phyloP scores from a whole-genome alignment of 92 coral and sea anemone genomes.

The Plumapathes pennacea region DNA sequence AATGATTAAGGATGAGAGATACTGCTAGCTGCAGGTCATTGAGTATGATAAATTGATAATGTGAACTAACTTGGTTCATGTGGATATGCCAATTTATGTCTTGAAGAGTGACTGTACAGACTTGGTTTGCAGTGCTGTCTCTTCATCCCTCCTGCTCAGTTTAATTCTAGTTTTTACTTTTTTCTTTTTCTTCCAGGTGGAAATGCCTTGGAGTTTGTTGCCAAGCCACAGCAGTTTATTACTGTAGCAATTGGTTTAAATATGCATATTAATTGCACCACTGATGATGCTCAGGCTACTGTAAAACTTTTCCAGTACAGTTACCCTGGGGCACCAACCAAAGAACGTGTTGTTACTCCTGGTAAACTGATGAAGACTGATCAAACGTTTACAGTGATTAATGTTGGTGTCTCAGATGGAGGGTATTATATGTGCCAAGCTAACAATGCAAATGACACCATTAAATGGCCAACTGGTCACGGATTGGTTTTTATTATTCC shows the following conservation, averaged over 20 bases:
- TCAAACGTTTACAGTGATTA: slow-evolving; percentile 25
- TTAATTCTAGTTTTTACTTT: too few relatives aligned
- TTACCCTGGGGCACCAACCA: neutral
- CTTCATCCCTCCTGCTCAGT: too few relatives aligned
- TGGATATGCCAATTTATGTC: too few relatives aligned
- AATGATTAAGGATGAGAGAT: too few relatives aligned
- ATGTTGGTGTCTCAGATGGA: slow-evolving; percentile 10
- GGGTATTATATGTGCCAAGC: slow-evolving; percentile 45
- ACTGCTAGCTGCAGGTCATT: too few relatives aligned
- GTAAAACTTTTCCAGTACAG: neutral
- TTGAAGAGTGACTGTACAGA: too few relatives aligned
- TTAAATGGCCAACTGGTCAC: neutral
- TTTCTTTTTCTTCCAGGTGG: neutral
- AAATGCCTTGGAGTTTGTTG: neutral
- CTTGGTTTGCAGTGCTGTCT: too few relatives aligned
- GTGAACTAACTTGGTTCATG: too few relatives aligned
- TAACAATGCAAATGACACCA: neutral
- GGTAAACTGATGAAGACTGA: slow-evolving; percentile 15
- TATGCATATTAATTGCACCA: neutral
- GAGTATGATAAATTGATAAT: too few relatives aligned
- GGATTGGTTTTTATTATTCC: neutral
- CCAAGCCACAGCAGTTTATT: neutral
- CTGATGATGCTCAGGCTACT: slow-evolving; percentile 21
- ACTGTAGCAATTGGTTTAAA: neutral
- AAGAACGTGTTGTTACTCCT: neutral